Evolutionary conservation across 2,888 invertebrate genomes (phyloP).

Genomic region (Apodemia zela): DNA sequence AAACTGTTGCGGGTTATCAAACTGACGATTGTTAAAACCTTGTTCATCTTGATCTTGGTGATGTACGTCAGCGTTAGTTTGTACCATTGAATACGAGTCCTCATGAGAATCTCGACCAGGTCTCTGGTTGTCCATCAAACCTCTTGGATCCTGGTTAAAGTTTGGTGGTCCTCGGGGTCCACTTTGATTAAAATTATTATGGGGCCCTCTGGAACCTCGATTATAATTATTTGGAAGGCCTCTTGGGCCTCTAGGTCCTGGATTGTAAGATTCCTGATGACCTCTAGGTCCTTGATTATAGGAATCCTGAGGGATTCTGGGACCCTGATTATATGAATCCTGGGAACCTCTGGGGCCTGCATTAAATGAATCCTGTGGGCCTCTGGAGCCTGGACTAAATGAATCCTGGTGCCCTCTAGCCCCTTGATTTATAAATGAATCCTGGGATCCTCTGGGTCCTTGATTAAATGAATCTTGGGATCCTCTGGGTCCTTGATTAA

Average conservation of each 20-base stretch:
- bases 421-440: too few species aligned
- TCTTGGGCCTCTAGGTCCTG: constrained; percentile 8
- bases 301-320: constrained; percentile 13
- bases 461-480: too few species aligned
- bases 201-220: constrained; percentile 24
- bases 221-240: constrained; percentile 22
- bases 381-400: background rate
- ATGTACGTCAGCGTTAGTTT: constrained; percentile 29
- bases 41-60: constrained; percentile 11
- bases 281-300: constrained; percentile 18
- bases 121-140: background rate
- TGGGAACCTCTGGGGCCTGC: constrained; percentile 1
- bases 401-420: constrained; percentile 20
- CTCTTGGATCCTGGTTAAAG: background rate
- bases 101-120: background rate
- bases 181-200: constrained; percentile 23
- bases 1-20: background rate
- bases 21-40: background rate
- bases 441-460: too few species aligned
- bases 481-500: too few species aligned
- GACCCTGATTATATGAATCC: constrained; percentile 20
- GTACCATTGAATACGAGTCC: background rate
- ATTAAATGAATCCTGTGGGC: constrained; percentile 7
- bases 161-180: background rate
- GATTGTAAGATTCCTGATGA: constrained; percentile 16